These are phyloP conservation scores for Oryzias celebensis DNA, from an alignment of 2,113 vertebrate species.

Conservation along the genomic window DNA sequence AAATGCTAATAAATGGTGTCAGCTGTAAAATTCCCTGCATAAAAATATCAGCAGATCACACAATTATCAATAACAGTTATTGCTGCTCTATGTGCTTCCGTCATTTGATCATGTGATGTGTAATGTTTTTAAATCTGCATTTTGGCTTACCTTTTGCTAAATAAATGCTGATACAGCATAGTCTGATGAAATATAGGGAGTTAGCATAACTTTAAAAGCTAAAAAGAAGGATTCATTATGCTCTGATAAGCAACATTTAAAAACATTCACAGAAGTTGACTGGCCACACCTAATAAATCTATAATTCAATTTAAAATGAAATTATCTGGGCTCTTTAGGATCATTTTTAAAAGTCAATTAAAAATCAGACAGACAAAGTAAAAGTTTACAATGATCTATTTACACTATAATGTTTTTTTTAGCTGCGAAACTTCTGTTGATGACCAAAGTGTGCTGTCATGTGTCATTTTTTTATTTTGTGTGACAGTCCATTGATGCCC, in stretches of 20 bases:
- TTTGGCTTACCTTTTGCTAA: neutral
- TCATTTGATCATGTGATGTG: neutral
- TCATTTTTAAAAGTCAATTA: neutral
- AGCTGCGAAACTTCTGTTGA: too few species aligned
- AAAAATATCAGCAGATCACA: too few species aligned
- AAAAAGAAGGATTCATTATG: too few species aligned
- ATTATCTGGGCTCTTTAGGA: neutral
- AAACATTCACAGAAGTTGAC: too few species aligned
- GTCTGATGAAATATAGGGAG: neutral
- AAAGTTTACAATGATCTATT: neutral
- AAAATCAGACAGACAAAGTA: neutral
- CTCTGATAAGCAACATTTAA: too few species aligned
- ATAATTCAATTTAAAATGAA: neutral
- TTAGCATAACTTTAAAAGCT: too few species aligned
- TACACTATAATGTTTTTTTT: too few species aligned
- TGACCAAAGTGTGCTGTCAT: conserved; percentile 18
- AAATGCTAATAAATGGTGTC: too few species aligned
- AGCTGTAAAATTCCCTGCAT: too few species aligned
- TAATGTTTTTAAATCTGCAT: neutral
- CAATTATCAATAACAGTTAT: too few species aligned
- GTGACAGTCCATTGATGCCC: conserved; percentile 16
- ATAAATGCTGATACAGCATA: neutral
- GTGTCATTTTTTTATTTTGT: conserved; percentile 20
- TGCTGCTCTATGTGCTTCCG: neutral
- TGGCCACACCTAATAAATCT: too few species aligned